Conservation (phyloP, 2,797 vertebrate genomes). For the Graptemys geographica region DNA sequence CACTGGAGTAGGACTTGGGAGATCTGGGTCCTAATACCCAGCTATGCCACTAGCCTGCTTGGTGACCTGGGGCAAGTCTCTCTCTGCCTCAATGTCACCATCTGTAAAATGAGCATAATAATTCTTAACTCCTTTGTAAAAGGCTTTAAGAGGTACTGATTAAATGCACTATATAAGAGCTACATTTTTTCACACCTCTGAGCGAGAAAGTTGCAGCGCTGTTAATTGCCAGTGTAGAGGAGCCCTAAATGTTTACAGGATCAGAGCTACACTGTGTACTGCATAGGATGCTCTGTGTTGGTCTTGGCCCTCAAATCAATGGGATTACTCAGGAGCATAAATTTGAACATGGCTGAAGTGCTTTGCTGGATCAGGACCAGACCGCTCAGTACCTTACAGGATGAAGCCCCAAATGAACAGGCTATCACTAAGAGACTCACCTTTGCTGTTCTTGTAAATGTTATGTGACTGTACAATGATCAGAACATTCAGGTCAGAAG, state of each 20-base stretch:
- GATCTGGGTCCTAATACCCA: neutral
- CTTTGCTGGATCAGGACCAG: neutral
- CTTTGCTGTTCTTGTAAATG: slow-evolving; percentile 4
- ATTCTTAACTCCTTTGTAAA: neutral
- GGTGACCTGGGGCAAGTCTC: neutral
- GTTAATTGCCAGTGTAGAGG: too few relatives aligned
- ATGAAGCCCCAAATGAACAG: neutral
- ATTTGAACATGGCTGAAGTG: neutral
- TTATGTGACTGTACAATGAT: rapidly evolving
- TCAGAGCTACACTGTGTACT: neutral
- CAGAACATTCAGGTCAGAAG: neutral
- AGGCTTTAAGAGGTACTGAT: neutral
- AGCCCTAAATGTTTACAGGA: neutral
- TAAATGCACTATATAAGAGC: neutral
- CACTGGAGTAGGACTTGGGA: neutral
- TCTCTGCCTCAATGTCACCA: neutral
- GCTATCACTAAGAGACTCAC: neutral
- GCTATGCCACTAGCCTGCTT: neutral
- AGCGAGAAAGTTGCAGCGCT: too few relatives aligned
- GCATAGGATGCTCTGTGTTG: neutral
- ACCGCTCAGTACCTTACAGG: neutral
- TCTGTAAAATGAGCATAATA: neutral
- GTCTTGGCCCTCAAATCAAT: neutral
- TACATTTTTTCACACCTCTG: neutral
- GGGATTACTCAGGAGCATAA: neutral